Conservation (phyloP, 1,140 invertebrate species). For the Psix sp. region DNA sequence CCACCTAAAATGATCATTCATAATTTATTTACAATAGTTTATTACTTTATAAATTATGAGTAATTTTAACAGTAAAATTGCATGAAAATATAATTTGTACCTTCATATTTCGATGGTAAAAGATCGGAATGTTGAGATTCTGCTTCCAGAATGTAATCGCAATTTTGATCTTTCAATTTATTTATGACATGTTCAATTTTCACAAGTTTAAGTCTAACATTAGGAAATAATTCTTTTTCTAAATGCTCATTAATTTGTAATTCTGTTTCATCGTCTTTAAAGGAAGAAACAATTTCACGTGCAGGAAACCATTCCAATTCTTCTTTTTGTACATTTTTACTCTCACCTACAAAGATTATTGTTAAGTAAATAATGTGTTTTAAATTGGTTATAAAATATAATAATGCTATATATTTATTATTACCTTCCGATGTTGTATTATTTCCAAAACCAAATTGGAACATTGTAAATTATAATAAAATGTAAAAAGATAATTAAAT, state of each 20-base stretch:
- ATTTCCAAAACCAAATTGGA: too few relatives aligned
- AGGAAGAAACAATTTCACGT: too few relatives aligned
- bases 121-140: conserved; percentile 85
- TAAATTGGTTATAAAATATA: too few relatives aligned
- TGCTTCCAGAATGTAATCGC: conserved; percentile 77
- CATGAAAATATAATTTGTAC: conserved; percentile 58
- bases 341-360: too few relatives aligned
- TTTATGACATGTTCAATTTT: conserved; percentile 67
- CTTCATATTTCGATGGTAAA: conserved; percentile 85
- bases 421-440: too few relatives aligned
- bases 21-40: conserved; percentile 27
- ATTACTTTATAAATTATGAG: conserved; percentile 24
- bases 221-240: conserved; percentile 63
- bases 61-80: conserved; percentile 12
- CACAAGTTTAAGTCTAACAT: conserved; percentile 77
- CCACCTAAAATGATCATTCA: conserved; percentile 80
- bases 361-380: too few relatives aligned
- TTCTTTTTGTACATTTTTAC: too few relatives aligned
- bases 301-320: too few relatives aligned
- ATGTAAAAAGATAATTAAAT: too few relatives aligned
- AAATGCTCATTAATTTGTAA: conserved; percentile 56
- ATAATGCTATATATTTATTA: too few relatives aligned
- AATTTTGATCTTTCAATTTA: conserved; percentile 68
- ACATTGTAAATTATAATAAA: too few relatives aligned
- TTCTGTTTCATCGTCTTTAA: too few relatives aligned